Base-by-base conservation (phyloP, 2,797 vertebrate genomes). In the Melanotaenia maccullochi region DNA sequence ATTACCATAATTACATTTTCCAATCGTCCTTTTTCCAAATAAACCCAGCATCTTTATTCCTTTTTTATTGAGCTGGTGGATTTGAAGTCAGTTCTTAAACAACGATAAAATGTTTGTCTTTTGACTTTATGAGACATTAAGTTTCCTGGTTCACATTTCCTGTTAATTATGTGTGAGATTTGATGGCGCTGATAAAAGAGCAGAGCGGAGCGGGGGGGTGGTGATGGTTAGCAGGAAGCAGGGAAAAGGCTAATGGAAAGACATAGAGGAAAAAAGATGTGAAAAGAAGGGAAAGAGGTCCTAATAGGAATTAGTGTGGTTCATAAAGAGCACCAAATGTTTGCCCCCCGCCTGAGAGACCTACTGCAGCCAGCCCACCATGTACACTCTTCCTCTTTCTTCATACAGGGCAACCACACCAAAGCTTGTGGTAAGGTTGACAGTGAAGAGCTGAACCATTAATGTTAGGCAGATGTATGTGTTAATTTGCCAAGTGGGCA, bases 141-240 rank as follows among this genome's bases (percentile, higher is more conserved):
- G 85, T 92, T 93, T 92, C 90, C 87, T 85, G 36, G 63, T 89
- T 85, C 87, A 81, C 90, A 89, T 92, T 92, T 93, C 91, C 89
- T 91, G 89, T 87, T 92, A 92, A 94, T 93, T 93, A 92, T 54
- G 81, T 90, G 90, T 88, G 81, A 92, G 90, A 94, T 93, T 93
- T 92, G 90, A 94, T 89, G 87, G 87, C 72, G 64, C 82, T 88
- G 90, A 94, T 94, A 85, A 93, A 93, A 92, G 90, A 77, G 75
- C 14, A 28, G 25, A 32, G 66, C 62, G 35, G 65, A 63, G 71
- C 28, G 68, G 58, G 69, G 28, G 28, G 28, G 28, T 30, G 28
- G 63, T 67, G 77, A 49, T 51, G 83, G 70, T 78, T 76, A 71
- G 71, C 70, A 81, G 85, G 85, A 84, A 85, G 81, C 67, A 68